phyloP scores from a whole-genome alignment of 2,113 vertebrate genomes.

The Prinia subflava region DNA sequence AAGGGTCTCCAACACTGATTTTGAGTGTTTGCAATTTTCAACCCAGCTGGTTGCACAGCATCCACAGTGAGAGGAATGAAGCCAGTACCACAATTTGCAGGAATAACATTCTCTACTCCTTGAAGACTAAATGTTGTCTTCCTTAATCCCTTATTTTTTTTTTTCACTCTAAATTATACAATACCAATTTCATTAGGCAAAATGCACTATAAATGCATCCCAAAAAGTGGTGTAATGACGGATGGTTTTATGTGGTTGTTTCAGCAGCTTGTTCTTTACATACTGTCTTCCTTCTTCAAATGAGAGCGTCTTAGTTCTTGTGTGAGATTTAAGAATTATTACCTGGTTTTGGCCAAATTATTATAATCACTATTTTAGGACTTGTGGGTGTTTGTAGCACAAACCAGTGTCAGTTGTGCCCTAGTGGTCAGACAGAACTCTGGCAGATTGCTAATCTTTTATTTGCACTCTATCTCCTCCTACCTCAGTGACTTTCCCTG shows the following conservation, averaged over 20 bases:
- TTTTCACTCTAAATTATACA: not conserved
- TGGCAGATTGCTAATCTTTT: not conserved
- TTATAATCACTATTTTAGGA: not conserved
- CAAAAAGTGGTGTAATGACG: not conserved
- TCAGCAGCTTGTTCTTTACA: not conserved
- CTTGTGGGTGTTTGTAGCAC: not conserved
- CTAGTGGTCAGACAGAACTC: not conserved
- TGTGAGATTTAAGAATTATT: not conserved
- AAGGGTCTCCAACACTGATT: not conserved
- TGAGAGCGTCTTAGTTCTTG: not conserved
- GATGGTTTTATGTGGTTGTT: not conserved
- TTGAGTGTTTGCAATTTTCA: constrained; percentile 19
- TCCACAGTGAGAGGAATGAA: not conserved
- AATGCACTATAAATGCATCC: not conserved
- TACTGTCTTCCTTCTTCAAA: not conserved
- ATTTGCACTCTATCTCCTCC: not conserved
- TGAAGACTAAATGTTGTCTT: not conserved
- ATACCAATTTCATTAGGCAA: not conserved
- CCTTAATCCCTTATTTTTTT: not conserved
- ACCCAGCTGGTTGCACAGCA: not conserved
- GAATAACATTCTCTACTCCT: not conserved
- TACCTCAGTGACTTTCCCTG: not conserved
- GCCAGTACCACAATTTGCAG: not conserved
- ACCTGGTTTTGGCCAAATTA: not conserved
- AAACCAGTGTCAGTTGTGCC: not conserved